Evolutionary conservation across 2,888 invertebrate genomes (phyloP), one percentile per base, ranked within the genome.

Genomic region (Ellobium chinense): DNA sequence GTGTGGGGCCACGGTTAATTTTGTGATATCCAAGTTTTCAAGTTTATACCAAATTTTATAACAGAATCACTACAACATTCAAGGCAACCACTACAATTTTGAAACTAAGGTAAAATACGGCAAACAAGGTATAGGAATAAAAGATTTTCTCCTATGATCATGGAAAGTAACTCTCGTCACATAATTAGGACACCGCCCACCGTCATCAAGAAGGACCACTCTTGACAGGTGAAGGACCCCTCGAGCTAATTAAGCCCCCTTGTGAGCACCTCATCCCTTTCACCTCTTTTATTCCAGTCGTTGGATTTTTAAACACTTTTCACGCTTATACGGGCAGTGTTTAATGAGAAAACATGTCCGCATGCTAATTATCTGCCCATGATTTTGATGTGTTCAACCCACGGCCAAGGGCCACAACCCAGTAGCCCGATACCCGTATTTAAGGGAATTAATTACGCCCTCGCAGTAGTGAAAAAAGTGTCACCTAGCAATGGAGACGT

Each of bases 371-470:
- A 37, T 37, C 29, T 37, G 1, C 24, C 66, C 24, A 14, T 24
- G n/a, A n/a, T 65, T 21, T 27, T 27, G 14, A 24, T 62, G 24
- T 31, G 34, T 63, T 34, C 29, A 63, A 63, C 14, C 34, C 21
- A 4, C 1, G 34, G n/a, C 63, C 31, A 31, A 34, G 18, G 62
- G 63, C 18, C 63, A 34, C 7, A 63, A 5, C 63, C 63, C 21
- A 34, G 63, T 34, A 63, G 63, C 2, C 63, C 3, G 27, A 7
- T 68, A 39, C 46, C 7, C 21, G 31, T 56, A 54, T 68, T 69
- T 54, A 29, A 7, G 3, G 31, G 56, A 46, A 69, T 69, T 69
- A 69, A 69, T 69, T 69, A 69, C 54, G 69, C 54, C 46, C 46
- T 1, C 4, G 54, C 21, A 29, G 14, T 29, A 31, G 12, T 29